Base-by-base conservation (phyloP, 2,113 vertebrate species). In the Physeter macrocephalus region DNA sequence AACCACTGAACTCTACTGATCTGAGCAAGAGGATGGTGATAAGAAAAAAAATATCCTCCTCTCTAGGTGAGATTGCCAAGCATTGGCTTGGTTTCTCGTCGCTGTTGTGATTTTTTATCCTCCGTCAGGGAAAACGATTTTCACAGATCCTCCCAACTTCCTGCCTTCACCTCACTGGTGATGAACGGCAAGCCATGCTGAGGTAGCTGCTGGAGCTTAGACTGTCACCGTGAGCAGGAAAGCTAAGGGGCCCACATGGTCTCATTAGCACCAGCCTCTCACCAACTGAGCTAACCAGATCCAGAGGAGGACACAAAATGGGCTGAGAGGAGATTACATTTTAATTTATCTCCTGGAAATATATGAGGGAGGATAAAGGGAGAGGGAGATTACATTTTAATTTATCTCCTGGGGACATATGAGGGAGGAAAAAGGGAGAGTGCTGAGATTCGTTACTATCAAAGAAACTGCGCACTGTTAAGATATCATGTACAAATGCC, bases 191-290 rank as follows among this genome's bases (percentile, higher is more conserved):
- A 81, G 62, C 27, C 64, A n/a, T 77, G 87, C 13, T 62, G 39
- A 86, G 81, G 43, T 23, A 57, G 46, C 54, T 93, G 49, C 67
- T 74, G 12, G 8, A 71, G 46, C 46, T 89, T 81, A 78, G 49
- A 74, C 41, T 81, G 15, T 81, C 64, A 80, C 41, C 20, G n/a
- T 25, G 75, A 96, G 81, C 41, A 90, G 77, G 31, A 39, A 94
- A 54, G 52, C 69, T 88, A 69, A 82, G 36, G 61, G 36, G 72
- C 46, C 41, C 57, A 74, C 49, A 69, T 66, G 86, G 61, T 96
- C 92, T 97, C 94, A 75, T 97, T 95, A 95, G 66, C 85, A 93
- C 71, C 34, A 69, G 23, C n/a, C 57, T 94, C 15, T 54, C 94
- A 92, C 71, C n/a, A 75, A 92, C 20, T 52, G 69, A 93, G 39